Evolutionary conservation across 2,113 vertebrate genomes (phyloP), one percentile per base, ranked within the genome.

Genomic region (Sapajus apella): DNA sequence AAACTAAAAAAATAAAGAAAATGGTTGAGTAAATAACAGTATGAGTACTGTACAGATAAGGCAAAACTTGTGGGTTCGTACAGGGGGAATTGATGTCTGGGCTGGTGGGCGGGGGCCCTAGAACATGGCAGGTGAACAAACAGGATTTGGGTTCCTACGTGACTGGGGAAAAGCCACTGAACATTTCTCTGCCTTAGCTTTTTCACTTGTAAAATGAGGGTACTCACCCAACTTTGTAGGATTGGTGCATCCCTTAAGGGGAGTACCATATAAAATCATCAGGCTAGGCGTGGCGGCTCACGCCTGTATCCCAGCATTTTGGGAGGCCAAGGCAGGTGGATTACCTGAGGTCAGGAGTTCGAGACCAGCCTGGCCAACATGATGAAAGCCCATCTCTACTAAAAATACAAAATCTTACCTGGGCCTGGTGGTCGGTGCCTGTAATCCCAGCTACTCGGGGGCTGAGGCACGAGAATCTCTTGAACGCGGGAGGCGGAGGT

Each of bases 41-140:
- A 10, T 6, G 23, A 30, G 20, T 17, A 16, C 77, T 68, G 0
- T n/a, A 11, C 16, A 10, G 58, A 6, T 21, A 17, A 75, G 47
- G 55, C 25, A 23, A 5, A 18, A 8, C n/a, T 76, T 20, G 5
- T 3, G 21, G 40, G 21, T 17, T 25, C 30, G 47, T 11, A 0
- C 6, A 0, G 3, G 21, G 8, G 21, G 30, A 11, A 8, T 58
- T 43, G 13, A 45, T 9, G 0, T 35, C 18, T 47, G 0, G n/a
- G 14, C 18, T 2, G 3, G 6, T 1, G 1, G 73, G 37, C 6
- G 2, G 23, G 21, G 37, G 20, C 17, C 11, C 0, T n/a, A 2
- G 10, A 4, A 25, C 20, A 10, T 5, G 23, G 2, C 55, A 35
- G 52, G 37, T 21, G 37, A 21, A 11, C 20, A 1, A n/a, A 43